Base-by-base conservation (phyloP, 1,140 invertebrate species). In the Doryteuthis pealeii region DNA sequence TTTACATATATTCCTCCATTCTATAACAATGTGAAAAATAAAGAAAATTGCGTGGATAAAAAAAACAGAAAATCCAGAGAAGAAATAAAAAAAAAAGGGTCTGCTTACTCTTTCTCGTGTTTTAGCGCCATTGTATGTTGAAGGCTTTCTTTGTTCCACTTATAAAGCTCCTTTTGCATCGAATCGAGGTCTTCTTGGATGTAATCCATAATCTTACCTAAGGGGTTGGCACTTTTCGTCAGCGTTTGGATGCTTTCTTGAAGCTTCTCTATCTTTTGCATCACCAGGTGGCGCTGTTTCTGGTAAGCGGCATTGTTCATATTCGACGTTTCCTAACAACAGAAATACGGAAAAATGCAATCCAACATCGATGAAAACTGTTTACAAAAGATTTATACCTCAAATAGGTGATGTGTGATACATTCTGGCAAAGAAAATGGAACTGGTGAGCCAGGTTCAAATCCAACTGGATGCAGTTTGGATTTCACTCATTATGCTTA, bases 141-240 rank as follows among this genome's bases (percentile, higher is more conserved):
- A 74, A 91, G 91, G 84, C 94, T 94, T 71, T 93, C 93, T 70
- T 91, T 90, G 73, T 91, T 91, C 95, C 96, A 99, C 80, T 92
- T 92, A 54, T 92, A 89, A 22, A 97, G 86, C 89, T 99, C 96
- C 81, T 93, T 92, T 78, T 95, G 92, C 96, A 98, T 99, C 0
- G 95, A 92, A 88, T 99, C 96, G 22, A 97, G 90, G 88, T 99
- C 96, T 89, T 98, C 96, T 87, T 97, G 94, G 71, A 98, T 90
- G 84, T 95, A 97, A 88, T 97, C 96, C 85, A 98, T 91, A 35
- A 98, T 87, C 88, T 96, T 96, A 26, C 86, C 86, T 10, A 87
- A 75, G n/a, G 86, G 86, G 74, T 96, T 95, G 1, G 95, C 93
- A 40, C 93, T 92, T 83, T 93, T 91, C 3, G 96, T 97, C 35